Percentiles rank a stretch among this genome's conserved stretches.
Evolutionary conservation across 2,113 vertebrate species (phyloP).

Genomic region (Hymenochirus boettgeri): DNA sequence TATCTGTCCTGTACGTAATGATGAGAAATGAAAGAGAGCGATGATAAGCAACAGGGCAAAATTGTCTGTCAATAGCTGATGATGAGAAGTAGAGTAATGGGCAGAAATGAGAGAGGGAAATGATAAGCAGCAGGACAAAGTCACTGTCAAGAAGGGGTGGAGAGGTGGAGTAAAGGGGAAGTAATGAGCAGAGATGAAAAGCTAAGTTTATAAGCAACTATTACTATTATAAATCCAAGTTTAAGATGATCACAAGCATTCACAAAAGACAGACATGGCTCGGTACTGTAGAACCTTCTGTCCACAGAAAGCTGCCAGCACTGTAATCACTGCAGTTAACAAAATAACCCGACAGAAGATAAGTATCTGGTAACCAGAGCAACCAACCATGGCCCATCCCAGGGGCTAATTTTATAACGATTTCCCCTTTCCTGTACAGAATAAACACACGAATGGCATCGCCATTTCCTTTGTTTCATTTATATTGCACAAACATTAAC

Average conservation of each 20-base stretch:
- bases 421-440: background rate
- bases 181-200: background rate
- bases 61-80: background rate
- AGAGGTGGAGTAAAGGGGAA: background rate
- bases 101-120: background rate
- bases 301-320: background rate
- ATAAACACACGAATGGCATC: background rate
- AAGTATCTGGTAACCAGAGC: conserved; percentile 14
- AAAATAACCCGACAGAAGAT: background rate
- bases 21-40: too few relatives aligned
- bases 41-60: background rate
- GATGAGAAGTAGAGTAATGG: background rate
- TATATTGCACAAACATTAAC: background rate
- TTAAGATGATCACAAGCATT: too few relatives aligned
- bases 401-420: conserved; percentile 4
- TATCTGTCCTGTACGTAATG: too few relatives aligned
- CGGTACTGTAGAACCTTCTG: background rate
- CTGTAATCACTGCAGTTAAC: conserved; percentile 18
- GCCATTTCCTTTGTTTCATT: background rate
- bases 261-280: too few relatives aligned
- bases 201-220: too few relatives aligned
- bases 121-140: background rate
- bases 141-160: background rate
- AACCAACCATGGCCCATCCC: background rate
- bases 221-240: too few relatives aligned